These are phyloP conservation scores for Bhutanitis thaidina DNA, from an alignment of 2,888 invertebrate species.

Conservation along the genomic window DNA sequence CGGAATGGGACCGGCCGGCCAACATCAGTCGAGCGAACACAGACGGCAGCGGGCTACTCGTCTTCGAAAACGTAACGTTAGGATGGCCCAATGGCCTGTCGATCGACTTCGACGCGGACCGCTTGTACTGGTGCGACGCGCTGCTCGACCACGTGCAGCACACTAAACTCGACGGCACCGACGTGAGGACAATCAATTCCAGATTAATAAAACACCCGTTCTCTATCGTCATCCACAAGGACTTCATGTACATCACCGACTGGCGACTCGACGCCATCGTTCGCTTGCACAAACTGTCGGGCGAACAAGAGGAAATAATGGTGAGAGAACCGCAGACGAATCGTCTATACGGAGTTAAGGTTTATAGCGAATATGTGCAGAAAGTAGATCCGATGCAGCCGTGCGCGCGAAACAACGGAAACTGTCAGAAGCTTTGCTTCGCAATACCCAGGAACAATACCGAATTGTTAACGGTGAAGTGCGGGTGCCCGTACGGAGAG, in stretches of 20 bases:
- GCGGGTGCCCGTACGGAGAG: conserved; percentile 97
- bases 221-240: conserved; percentile 93
- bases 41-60: conserved; percentile 92
- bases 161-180: conserved; percentile 93
- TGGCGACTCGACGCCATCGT: conserved; percentile 98
- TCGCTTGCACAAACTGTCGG: conserved; percentile 91
- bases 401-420: conserved; percentile 91
- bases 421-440: conserved; percentile 97
- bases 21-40: conserved; percentile 96
- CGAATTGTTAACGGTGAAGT: conserved; percentile 81
- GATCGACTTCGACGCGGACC: conserved; percentile 92
- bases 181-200: conserved; percentile 93
- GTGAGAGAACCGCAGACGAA: conserved; percentile 94
- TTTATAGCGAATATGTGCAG: conserved; percentile 89
- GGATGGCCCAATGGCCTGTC: conserved; percentile 99
- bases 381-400: conserved; percentile 87
- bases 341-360: conserved; percentile 94
- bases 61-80: conserved; percentile 93
- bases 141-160: conserved; percentile 97
- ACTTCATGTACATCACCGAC: conserved; percentile 98
- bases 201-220: conserved; percentile 93
- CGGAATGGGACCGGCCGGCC: conserved; percentile 97
- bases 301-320: conserved; percentile 91
- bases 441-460: conserved; percentile 86
- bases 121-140: conserved; percentile 98